A percentile compares a stretch with the other conserved stretches of the same genome.
These are phyloP conservation scores for Epinephelus cyanopodus DNA, from an alignment of 2,113 vertebrate species.

Conservation along the genomic window DNA sequence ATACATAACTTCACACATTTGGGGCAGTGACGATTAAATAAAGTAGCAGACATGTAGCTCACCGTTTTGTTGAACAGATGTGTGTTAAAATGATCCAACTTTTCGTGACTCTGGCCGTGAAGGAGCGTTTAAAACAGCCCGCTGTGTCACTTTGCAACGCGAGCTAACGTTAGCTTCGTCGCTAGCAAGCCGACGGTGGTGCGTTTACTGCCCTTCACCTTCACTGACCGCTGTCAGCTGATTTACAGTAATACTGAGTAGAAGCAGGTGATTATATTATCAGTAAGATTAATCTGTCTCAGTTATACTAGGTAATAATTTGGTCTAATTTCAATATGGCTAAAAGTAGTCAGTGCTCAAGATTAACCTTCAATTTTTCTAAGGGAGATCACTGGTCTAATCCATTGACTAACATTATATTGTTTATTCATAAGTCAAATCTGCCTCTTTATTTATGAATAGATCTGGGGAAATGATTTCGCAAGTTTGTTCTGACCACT, in stretches of 20 bases:
- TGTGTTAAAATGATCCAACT: not conserved
- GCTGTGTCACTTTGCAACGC: no score
- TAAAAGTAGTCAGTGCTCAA: not conserved
- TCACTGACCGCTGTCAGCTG: no score
- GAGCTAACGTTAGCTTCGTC: not conserved
- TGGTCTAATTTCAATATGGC: not conserved
- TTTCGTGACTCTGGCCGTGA: no score
- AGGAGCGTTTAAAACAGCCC: not conserved
- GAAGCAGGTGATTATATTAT: not conserved
- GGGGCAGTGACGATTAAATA: not conserved
- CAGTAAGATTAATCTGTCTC: no score
- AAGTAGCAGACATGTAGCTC: fast-evolving
- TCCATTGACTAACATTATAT: no score
- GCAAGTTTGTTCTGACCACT: no score
- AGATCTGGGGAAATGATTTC: no score
- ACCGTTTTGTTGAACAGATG: not conserved
- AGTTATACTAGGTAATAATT: not conserved
- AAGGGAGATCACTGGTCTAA: no score
- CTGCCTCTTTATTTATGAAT: no score
- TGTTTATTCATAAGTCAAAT: no score
- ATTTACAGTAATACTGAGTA: not conserved
- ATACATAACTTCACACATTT: not conserved
- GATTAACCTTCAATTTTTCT: no score
- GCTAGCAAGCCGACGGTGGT: not conserved
- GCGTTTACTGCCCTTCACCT: not conserved